Evolutionary conservation across 2,797 vertebrate species (phyloP).

Genomic region (Rhincodon typus): DNA sequence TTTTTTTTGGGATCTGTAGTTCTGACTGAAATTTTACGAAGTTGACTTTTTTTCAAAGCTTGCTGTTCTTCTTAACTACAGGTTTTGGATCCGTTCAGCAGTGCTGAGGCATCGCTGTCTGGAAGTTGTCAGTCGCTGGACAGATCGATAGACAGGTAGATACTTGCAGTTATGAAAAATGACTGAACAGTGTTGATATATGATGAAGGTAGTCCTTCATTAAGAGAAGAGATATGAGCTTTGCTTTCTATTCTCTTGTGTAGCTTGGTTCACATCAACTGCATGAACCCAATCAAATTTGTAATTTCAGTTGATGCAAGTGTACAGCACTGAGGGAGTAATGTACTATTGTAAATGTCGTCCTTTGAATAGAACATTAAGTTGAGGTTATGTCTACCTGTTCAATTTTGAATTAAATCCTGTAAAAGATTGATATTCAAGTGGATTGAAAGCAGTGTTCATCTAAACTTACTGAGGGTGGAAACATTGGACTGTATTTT

Average conservation of each 20-base stretch:
- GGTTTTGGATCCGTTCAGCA: conserved; percentile 80
- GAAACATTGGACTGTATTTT: not conserved
- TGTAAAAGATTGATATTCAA: not conserved
- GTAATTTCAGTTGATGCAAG: not conserved
- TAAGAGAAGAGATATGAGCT: not conserved
- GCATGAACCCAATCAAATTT: not conserved
- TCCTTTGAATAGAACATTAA: not conserved
- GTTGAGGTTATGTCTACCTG: not conserved
- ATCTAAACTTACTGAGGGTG: not conserved
- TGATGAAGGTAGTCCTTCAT: not conserved
- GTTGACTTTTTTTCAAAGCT: not conserved
- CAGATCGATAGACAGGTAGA: conserved; percentile 82
- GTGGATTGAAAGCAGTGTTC: not conserved
- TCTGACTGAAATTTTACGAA: not conserved
- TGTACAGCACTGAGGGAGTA: not conserved
- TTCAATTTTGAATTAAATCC: not conserved
- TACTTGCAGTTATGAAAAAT: conserved; percentile 43
- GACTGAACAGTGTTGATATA: conserved; percentile 15
- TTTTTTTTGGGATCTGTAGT: not conserved
- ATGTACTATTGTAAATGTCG: no score
- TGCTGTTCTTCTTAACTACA: conserved; percentile 43
- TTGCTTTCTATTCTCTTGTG: not conserved
- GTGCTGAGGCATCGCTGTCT: conserved; percentile 70
- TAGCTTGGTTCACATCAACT: not conserved
- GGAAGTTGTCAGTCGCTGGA: conserved; percentile 79